Percentiles rank a stretch among this genome's conserved stretches.
Conservation (phyloP, 2,888 invertebrate genomes). For the Sipha maydis region DNA sequence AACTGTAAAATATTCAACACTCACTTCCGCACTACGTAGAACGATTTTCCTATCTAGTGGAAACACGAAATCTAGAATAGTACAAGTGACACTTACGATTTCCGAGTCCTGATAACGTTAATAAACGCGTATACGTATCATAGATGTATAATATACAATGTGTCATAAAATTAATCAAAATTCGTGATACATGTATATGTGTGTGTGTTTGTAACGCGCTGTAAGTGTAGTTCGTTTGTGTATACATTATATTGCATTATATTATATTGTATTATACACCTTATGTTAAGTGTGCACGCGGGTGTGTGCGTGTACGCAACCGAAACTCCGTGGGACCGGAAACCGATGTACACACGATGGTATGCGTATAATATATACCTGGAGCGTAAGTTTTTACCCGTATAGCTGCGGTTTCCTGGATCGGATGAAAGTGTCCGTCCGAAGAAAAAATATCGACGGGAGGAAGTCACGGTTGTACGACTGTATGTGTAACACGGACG, state of each 20-base stretch:
- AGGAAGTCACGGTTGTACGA: constrained; percentile 13
- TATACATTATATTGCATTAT: neutral
- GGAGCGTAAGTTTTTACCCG: neutral
- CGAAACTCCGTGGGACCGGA: constrained; percentile 61
- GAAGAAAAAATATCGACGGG: constrained; percentile 13
- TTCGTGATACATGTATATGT: neutral
- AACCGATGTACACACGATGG: constrained; percentile 1
- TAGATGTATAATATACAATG: neutral
- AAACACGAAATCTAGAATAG: too few species aligned
- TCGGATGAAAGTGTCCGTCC: constrained; percentile 21
- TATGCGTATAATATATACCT: neutral
- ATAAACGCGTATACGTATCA: neutral
- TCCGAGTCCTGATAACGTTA: neutral
- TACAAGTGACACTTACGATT: too few species aligned
- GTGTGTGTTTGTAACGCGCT: too few species aligned
- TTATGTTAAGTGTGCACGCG: neutral
- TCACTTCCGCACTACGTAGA: too few species aligned
- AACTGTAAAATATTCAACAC: too few species aligned
- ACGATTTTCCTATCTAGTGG: too few species aligned
- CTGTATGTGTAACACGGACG: neutral
- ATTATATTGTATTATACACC: neutral
- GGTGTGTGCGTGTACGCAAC: constrained; percentile 34
- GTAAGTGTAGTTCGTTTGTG: neutral
- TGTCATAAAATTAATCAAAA: neutral
- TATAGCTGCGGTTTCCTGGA: constrained; percentile 51